Evolutionary conservation across 2,888 invertebrate species (phyloP).

Genomic region (Halictus quadricinctus): DNA sequence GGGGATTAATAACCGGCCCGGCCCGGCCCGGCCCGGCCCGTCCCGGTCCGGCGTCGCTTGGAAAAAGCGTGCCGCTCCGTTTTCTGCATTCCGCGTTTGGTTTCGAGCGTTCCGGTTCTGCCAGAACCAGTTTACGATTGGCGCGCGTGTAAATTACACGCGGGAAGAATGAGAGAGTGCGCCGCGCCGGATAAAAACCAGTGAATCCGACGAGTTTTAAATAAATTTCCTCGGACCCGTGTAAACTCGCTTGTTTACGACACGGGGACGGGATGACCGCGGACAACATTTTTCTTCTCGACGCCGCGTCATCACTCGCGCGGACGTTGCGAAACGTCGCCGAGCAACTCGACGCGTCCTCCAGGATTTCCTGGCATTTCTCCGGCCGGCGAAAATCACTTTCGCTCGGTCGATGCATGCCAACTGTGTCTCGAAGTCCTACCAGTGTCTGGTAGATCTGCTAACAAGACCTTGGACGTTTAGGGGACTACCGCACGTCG

Average conservation of each 20-base stretch:
- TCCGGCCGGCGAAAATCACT: background rate
- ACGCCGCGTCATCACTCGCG: background rate
- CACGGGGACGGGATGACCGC: background rate
- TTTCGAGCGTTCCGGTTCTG: conserved; percentile 21
- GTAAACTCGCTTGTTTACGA: conserved; percentile 10
- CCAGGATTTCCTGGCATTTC: background rate
- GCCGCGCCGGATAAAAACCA: conserved; percentile 13
- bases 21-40: background rate
- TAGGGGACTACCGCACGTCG: background rate
- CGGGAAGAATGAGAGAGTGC: conserved; percentile 9
- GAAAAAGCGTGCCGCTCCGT: conserved; percentile 15
- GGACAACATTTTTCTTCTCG: background rate
- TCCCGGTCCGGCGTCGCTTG: background rate
- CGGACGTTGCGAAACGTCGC: background rate
- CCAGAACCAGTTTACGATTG: conserved; percentile 38
- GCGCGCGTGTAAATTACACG: conserved; percentile 33
- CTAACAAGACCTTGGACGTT: background rate
- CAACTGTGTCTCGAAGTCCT: background rate
- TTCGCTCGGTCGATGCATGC: conserved; percentile 5
- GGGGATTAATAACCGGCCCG: background rate
- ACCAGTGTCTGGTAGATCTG: background rate
- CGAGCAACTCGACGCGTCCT: background rate
- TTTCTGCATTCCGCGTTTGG: conserved; percentile 1
- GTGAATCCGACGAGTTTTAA: background rate
- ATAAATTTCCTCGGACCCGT: conserved; percentile 10